These are phyloP conservation scores for Zygothrica quintamaculata DNA, from an alignment of 2,888 invertebrate genomes.

Conservation along the genomic window DNA sequence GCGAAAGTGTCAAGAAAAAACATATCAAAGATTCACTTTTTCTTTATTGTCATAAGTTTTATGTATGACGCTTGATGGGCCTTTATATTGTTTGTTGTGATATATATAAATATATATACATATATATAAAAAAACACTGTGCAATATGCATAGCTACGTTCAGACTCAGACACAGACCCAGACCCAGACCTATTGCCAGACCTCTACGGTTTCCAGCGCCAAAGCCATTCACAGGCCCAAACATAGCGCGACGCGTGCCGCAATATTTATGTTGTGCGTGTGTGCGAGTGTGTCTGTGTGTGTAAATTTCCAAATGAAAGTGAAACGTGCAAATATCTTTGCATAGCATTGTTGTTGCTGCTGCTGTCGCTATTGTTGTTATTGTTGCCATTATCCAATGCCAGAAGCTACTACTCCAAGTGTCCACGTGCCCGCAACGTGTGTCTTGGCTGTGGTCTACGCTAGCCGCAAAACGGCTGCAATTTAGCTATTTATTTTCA, in stretches of 20 bases:
- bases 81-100: too few relatives aligned
- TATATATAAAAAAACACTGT: slow-evolving; percentile 47
- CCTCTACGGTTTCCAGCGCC: background rate
- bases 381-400: slow-evolving; percentile 29
- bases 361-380: too few relatives aligned
- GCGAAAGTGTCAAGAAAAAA: slow-evolving; percentile 78
- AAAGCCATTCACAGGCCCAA: slow-evolving; percentile 8
- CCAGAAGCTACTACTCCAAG: slow-evolving; percentile 53
- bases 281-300: background rate
- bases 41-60: slow-evolving; percentile 71
- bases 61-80: slow-evolving; percentile 53
- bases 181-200: slow-evolving; percentile 2
- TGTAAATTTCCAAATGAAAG: slow-evolving; percentile 54
- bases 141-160: slow-evolving; percentile 29
- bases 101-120: too few relatives aligned
- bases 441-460: too few relatives aligned
- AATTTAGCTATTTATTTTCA: slow-evolving; percentile 38
- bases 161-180: background rate
- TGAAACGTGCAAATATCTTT: slow-evolving; percentile 69
- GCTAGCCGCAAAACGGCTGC: slow-evolving; percentile 28
- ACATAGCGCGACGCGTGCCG: slow-evolving; percentile 48
- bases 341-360: slow-evolving; percentile 35
- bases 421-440: slow-evolving; percentile 38
- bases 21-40: slow-evolving; percentile 64
- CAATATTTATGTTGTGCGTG: slow-evolving; percentile 15